Evolutionary conservation across 1,140 invertebrate species (phyloP).

Genomic region (Proales similis): DNA sequence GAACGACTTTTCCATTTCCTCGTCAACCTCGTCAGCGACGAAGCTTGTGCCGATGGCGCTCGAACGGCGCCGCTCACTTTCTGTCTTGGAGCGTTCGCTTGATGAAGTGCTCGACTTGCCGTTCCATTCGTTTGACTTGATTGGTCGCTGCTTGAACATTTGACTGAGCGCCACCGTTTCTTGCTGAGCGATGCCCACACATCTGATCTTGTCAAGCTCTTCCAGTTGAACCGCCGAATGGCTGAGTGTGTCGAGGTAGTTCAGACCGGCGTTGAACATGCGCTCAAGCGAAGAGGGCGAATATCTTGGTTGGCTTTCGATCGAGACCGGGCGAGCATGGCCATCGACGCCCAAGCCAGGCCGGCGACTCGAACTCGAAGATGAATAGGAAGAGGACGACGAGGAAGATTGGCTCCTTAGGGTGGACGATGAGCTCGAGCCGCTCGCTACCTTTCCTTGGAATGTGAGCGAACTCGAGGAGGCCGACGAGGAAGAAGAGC

Average conservation of each 20-base stretch:
- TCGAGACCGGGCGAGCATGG: too few species aligned
- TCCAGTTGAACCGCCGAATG: constrained; percentile 47
- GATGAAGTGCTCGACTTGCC: neutral
- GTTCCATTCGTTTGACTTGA: constrained; percentile 2
- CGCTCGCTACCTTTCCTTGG: too few species aligned
- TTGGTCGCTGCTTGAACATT: constrained; percentile 49
- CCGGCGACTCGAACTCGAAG: too few species aligned
- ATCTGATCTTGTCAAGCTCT: constrained; percentile 46
- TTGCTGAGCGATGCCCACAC: constrained; percentile 51
- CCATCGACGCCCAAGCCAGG: too few species aligned
- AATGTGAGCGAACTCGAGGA: too few species aligned
- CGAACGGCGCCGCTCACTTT: too few species aligned
- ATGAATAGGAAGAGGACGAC: too few species aligned
- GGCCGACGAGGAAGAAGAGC: too few species aligned
- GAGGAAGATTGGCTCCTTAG: too few species aligned
- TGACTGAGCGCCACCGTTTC: constrained; percentile 52
- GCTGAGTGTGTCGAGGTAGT: constrained; percentile 49
- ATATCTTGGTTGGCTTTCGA: too few species aligned
- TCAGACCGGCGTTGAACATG: constrained; percentile 46
- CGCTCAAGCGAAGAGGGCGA: constrained; percentile 47
- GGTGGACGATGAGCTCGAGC: too few species aligned
- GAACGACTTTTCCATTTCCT: constrained; percentile 48
- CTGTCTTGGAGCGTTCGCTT: neutral
- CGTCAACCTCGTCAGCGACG: constrained; percentile 40
- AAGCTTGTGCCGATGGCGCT: constrained; percentile 12